Evolutionary conservation across 2,888 invertebrate species (phyloP), one percentile per base, ranked within the genome.

Genomic region (Diloba caeruleocephala): DNA sequence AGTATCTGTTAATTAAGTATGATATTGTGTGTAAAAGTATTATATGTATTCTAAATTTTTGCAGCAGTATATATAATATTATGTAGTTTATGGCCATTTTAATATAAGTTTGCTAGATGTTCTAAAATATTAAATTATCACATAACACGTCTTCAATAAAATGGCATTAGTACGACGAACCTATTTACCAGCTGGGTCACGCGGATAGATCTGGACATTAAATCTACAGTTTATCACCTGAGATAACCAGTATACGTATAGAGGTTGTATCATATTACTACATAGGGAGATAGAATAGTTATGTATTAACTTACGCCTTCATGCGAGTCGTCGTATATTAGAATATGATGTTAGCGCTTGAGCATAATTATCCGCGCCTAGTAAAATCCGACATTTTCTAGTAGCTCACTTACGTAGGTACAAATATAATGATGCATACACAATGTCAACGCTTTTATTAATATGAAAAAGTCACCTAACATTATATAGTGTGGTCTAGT

Each of bases 31-130:
- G 43, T 67, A 46, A 46, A 49, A 38, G 15, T 71, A 15, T n/a
- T n/a, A n/a, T 67, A 63, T 63, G 42, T 71, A 52, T 61, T 53
- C 19, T 31, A 55, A 12, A 31, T 51, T 43, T 52, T 60, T 13
- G 51, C 52, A 65, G 13, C 71, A n/a, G n/a, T n/a, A n/a, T n/a
- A n/a, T n/a, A n/a, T n/a, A n/a, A 39, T 51, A 21, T 60, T 63
- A 59, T 71, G 51, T 71, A 71, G 54, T 60, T 32, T 71, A 59
- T 71, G 14, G 21, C 33, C 49, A 34, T 56, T 46, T 49, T 25
- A 32, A 23, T 58, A 33, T 53, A 49, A 46, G 32, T 55, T 37
- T 56, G 31, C 26, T 63, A 59, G 43, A 56, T 21, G 28, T 46
- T 56, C 41, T 28, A 55, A 49, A 61, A 70, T 70, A 60, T 50